phyloP scores from a whole-genome alignment of 2,797 vertebrate species.

The Amazonetta brasiliensis region DNA sequence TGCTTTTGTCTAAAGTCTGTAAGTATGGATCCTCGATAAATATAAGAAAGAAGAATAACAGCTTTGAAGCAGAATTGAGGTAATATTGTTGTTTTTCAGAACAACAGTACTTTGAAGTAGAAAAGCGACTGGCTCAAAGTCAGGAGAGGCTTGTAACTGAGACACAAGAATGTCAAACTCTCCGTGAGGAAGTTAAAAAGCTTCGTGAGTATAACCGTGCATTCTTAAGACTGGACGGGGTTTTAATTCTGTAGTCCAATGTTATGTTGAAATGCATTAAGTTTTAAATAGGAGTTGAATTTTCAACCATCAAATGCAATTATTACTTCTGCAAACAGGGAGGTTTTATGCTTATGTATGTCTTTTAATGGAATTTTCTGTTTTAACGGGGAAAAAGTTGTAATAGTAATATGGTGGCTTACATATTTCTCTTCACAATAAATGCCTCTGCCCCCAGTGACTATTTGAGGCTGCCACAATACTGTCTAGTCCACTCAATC shows the following conservation, averaged over 20 bases:
- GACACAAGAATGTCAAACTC: slow-evolving; percentile 87
- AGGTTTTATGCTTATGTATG: background rate
- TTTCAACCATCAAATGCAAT: background rate
- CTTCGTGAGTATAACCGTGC: slow-evolving; percentile 81
- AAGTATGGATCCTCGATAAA: background rate
- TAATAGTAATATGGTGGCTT: background rate
- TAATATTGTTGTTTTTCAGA: slow-evolving; percentile 78
- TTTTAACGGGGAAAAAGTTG: background rate
- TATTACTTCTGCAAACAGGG: background rate
- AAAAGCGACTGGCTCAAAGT: slow-evolving; percentile 90
- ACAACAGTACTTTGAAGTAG: slow-evolving; percentile 97
- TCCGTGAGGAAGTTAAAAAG: slow-evolving; percentile 86
- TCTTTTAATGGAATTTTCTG: background rate
- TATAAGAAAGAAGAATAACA: background rate
- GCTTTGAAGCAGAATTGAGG: background rate
- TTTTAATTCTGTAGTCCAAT: background rate
- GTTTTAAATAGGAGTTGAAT: background rate
- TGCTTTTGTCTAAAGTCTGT: background rate
- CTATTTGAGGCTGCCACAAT: background rate
- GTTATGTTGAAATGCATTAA: background rate
- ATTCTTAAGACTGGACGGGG: too few species aligned
- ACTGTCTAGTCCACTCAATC: background rate
- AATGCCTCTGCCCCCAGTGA: background rate
- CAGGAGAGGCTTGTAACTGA: slow-evolving; percentile 90
- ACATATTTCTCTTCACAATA: background rate